Evolutionary conservation across 2,797 vertebrate genomes (phyloP).

Genomic region (Hypotaenidia philippensis): DNA sequence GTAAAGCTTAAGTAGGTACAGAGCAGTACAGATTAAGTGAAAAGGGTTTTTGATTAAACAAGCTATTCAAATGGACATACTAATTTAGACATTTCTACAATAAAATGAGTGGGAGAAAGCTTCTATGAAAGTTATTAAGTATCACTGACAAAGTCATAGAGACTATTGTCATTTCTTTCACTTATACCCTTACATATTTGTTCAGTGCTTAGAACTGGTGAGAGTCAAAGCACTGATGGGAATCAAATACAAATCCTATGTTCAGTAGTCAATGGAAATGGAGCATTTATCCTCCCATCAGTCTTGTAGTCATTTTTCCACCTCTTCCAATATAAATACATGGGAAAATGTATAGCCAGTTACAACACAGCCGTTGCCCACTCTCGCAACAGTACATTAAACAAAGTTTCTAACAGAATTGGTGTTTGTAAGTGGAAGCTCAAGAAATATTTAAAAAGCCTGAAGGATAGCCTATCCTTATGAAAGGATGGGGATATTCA

Average conservation of each 20-base stretch:
- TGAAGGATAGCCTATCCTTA: no score
- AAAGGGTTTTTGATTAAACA: constrained; percentile 31
- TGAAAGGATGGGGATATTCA: no score
- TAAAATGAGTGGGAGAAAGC: not conserved
- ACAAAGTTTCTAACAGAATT: not conserved
- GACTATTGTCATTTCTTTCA: not conserved
- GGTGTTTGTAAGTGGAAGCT: no score
- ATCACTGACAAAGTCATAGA: not conserved
- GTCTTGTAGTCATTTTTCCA: not conserved
- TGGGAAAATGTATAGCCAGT: not conserved
- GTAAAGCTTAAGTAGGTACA: not conserved
- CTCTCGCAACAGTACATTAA: not conserved
- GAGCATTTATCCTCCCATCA: not conserved
- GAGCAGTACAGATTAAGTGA: not conserved
- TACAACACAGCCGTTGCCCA: not conserved
- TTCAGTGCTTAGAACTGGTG: not conserved
- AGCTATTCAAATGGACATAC: not conserved
- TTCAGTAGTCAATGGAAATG: not conserved
- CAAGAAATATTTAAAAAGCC: no score
- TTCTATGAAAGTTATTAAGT: not conserved
- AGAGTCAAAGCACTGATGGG: not conserved
- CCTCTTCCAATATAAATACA: not conserved
- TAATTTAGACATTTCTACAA: not conserved
- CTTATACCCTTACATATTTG: not conserved
- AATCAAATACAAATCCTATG: not conserved